Percentiles rank a stretch among this genome's conserved stretches.
These are phyloP conservation scores for Rhogogaster chlorosoma DNA, from an alignment of 2,888 invertebrate species.

Conservation along the genomic window DNA sequence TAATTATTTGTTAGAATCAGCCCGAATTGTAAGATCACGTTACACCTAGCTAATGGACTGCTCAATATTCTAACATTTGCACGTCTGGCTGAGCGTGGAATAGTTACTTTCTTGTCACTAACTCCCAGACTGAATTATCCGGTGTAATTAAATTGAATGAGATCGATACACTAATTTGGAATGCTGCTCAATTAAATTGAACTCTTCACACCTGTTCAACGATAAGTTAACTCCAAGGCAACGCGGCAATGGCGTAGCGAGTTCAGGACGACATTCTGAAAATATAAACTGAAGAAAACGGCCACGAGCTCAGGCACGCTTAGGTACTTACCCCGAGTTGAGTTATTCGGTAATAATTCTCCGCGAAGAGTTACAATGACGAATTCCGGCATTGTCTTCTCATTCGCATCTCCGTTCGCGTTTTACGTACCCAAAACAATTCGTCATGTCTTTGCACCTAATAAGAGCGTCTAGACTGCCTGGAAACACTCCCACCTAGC, in stretches of 20 bases:
- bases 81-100: neutral
- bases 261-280: conserved; percentile 3
- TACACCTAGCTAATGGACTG: conserved; percentile 24
- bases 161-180: neutral
- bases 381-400: conserved; percentile 34
- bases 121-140: neutral
- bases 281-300: conserved; percentile 25
- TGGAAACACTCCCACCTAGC: conserved; percentile 56
- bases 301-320: neutral
- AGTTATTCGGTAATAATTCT: conserved; percentile 32
- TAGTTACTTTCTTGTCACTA: neutral
- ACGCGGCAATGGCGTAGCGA: neutral
- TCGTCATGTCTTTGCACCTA: conserved; percentile 53
- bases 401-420: conserved; percentile 45
- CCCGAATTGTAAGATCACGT: conserved; percentile 9
- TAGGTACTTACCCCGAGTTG: conserved; percentile 4
- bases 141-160: neutral
- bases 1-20: conserved; percentile 33
- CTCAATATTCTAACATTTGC: conserved; percentile 22
- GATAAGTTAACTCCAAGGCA: neutral
- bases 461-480: conserved; percentile 55
- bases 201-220: neutral
- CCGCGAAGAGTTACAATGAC: conserved; percentile 39
- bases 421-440: conserved; percentile 27
- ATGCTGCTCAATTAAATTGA: neutral